Conservation (phyloP, 2,113 vertebrate species). For the Oreochromis aureus region DNA sequence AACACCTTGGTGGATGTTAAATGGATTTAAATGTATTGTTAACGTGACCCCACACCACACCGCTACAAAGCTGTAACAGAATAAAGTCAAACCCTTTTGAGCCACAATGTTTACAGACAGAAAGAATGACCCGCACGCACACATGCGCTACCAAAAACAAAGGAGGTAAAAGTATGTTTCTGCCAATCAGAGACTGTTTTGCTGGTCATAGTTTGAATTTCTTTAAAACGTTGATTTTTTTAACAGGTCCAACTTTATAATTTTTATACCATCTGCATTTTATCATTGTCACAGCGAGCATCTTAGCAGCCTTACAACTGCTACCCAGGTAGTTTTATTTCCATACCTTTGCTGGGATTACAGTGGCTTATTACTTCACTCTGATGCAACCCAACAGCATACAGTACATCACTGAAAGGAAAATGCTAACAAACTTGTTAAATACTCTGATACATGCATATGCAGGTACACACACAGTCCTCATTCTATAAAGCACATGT, state of each 20-base stretch:
- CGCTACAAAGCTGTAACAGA: not conserved
- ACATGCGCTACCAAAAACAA: not conserved
- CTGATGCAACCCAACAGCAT: not conserved
- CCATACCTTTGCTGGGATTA: not conserved
- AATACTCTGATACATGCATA: not conserved
- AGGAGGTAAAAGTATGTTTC: not conserved
- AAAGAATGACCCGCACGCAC: not conserved
- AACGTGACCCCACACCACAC: not conserved
- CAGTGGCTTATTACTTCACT: not conserved
- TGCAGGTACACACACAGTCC: not conserved
- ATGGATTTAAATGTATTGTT: not conserved
- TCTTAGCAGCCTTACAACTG: not conserved
- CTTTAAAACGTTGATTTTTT: not conserved
- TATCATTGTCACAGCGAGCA: not conserved
- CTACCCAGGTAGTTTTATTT: not conserved
- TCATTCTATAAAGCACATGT: not conserved
- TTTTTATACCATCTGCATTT: not conserved
- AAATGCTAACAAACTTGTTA: not conserved
- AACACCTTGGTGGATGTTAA: not conserved
- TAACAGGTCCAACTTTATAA: not conserved
- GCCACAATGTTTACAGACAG: not conserved
- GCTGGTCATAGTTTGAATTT: not conserved
- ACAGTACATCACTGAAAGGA: not conserved
- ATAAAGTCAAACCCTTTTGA: not conserved
- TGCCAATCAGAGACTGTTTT: not conserved